A percentile compares a stretch with the other conserved stretches of the same genome.
These are phyloP conservation scores for Ciconia boyciana DNA, from an alignment of 2,113 vertebrate species.

Conservation along the genomic window DNA sequence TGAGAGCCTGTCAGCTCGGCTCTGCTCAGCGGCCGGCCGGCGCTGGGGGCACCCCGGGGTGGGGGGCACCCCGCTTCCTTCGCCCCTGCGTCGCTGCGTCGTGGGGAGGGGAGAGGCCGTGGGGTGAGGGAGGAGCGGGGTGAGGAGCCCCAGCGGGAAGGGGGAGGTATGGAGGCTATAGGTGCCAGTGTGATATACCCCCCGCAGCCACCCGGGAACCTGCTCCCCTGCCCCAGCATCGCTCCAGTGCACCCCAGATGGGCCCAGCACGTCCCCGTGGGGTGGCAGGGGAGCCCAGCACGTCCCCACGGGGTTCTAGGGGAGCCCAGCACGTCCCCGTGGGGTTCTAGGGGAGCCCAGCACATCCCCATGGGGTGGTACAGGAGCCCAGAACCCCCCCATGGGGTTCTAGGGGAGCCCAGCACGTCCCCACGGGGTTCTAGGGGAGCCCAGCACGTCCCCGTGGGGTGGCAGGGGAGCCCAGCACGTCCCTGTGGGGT, in stretches of 20 bases:
- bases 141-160: not conserved
- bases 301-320: not conserved
- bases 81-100: not conserved
- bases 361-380: not conserved
- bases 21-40: not conserved
- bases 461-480: too few species aligned
- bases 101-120: not conserved
- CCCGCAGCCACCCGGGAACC: not conserved
- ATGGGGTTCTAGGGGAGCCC: not conserved
- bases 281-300: too few species aligned
- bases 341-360: too few species aligned
- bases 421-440: fast-evolving
- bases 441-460: not conserved
- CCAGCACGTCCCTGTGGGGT: too few species aligned
- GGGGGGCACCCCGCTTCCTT: not conserved
- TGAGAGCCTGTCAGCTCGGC: not conserved
- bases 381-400: not conserved
- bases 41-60: not conserved
- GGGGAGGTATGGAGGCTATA: not conserved
- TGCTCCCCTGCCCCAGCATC: not conserved
- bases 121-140: not conserved
- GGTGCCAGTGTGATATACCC: not conserved
- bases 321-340: too few species aligned
- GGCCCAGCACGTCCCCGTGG: not conserved
- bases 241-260: not conserved